Evolutionary conservation across 2,888 invertebrate genomes (phyloP).

Genomic region (Lordiphosa fenestrarum): DNA sequence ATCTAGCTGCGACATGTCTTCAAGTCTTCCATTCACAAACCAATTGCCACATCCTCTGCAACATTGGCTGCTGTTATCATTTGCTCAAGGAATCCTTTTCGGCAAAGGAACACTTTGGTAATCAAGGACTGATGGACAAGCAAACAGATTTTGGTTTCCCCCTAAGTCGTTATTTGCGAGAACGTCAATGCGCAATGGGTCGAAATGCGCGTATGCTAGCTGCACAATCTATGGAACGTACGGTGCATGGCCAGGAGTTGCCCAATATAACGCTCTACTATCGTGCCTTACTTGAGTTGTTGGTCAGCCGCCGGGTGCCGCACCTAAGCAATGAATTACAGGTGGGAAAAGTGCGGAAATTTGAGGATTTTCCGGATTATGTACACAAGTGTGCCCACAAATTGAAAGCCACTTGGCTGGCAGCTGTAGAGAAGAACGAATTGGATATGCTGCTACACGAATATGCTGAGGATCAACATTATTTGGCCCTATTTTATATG

Average conservation of each 20-base stretch:
- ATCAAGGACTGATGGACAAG: conserved; percentile 63
- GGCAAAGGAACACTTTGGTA: conserved; percentile 72
- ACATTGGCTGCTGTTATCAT: conserved; percentile 96
- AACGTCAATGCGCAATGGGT: conserved; percentile 82
- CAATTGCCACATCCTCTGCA: conserved; percentile 84
- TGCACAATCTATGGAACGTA: conserved; percentile 90
- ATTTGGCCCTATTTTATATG: conserved; percentile 88
- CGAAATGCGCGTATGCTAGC: conserved; percentile 92
- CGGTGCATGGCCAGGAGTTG: conserved; percentile 82
- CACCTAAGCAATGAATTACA: conserved; percentile 80
- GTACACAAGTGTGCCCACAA: conserved; percentile 85
- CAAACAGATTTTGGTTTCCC: conserved; percentile 84
- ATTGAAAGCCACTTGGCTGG: conserved; percentile 79
- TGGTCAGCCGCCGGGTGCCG: conserved; percentile 80
- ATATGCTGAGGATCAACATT: conserved; percentile 81
- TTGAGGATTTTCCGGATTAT: conserved; percentile 86
- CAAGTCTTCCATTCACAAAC: conserved; percentile 84
- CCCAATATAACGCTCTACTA: conserved; percentile 86
- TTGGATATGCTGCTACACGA: conserved; percentile 80
- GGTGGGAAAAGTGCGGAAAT: conserved; percentile 85
- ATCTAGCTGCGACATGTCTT: conserved; percentile 87
- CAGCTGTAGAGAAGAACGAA: conserved; percentile 80
- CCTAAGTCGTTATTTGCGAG: conserved; percentile 83
- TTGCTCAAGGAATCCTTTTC: conserved; percentile 84
- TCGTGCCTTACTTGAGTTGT: conserved; percentile 87